A percentile compares a stretch with the other conserved stretches of the same genome.
These are phyloP conservation scores for Nysson spinosus DNA, from an alignment of 2,888 invertebrate genomes.

Conservation along the genomic window DNA sequence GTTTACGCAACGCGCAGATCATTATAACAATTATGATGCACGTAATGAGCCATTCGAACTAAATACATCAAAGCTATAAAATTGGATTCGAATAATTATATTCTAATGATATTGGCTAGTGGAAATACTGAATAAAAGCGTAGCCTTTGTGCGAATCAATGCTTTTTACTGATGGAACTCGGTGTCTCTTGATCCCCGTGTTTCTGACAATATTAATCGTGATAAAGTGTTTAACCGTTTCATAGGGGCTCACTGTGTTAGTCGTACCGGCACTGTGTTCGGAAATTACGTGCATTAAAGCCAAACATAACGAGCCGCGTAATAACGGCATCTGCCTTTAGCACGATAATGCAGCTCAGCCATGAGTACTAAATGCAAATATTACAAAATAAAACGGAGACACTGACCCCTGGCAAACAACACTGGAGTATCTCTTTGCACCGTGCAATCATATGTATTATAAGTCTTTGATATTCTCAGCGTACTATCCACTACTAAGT, in stretches of 20 bases:
- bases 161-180: not conserved
- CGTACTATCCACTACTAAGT: too few species aligned
- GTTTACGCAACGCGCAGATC: too few species aligned
- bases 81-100: too few species aligned
- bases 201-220: conserved; percentile 18
- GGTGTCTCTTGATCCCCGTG: not conserved
- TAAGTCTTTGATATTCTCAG: not conserved
- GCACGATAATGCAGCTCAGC: conserved; percentile 28
- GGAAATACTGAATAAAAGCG: too few species aligned
- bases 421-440: not conserved
- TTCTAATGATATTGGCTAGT: too few species aligned
- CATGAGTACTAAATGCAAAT: conserved; percentile 31
- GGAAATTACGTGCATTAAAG: conserved; percentile 43
- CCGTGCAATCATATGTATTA: not conserved
- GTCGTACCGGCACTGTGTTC: conserved; percentile 7
- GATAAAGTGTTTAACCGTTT: conserved; percentile 6
- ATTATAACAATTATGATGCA: too few species aligned
- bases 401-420: not conserved
- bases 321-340: conserved; percentile 28
- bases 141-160: too few species aligned
- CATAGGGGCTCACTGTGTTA: not conserved
- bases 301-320: conserved; percentile 35
- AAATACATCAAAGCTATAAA: too few species aligned
- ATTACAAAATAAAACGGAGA: conserved; percentile 28
- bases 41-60: too few species aligned